phyloP scores from a whole-genome alignment of 2,888 invertebrate genomes.

The Volucella inanis region DNA sequence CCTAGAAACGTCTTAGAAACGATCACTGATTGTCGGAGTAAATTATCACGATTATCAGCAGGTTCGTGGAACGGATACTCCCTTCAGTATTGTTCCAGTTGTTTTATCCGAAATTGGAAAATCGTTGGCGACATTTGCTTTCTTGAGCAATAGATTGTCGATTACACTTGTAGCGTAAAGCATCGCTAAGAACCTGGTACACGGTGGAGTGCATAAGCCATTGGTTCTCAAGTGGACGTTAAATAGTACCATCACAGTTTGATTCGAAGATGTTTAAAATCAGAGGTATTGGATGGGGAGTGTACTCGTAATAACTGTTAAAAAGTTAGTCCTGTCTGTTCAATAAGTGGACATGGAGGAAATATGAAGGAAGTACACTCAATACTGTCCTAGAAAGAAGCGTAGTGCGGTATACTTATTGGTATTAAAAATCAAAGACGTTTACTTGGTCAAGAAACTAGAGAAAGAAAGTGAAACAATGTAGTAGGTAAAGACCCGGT shows the following conservation, averaged over 20 bases:
- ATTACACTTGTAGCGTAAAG: neutral
- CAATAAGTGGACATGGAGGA: neutral
- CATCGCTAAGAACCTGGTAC: neutral
- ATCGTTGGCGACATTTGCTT: no score
- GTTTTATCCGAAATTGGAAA: conserved; percentile 2
- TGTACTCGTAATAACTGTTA: conserved; percentile 7
- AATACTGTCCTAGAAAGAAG: no score
- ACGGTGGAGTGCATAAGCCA: neutral
- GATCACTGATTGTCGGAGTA: neutral
- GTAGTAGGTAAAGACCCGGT: conserved; percentile 12
- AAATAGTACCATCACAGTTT: no score
- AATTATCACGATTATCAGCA: conserved; percentile 1
- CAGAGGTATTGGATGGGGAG: neutral
- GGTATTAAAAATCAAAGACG: conserved; percentile 10
- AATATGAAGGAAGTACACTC: neutral
- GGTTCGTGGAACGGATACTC: neutral
- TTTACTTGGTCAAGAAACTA: neutral
- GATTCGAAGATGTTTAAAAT: neutral
- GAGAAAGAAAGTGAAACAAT: conserved; percentile 4
- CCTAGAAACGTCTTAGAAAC: neutral
- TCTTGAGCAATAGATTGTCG: conserved; percentile 9
- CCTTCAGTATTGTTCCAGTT: conserved; percentile 7
- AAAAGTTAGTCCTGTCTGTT: neutral
- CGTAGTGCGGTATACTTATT: no score
- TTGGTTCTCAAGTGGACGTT: conserved; percentile 25